Conservation (phyloP, 2,797 vertebrate species). For the Pangasius mekongensis region DNA sequence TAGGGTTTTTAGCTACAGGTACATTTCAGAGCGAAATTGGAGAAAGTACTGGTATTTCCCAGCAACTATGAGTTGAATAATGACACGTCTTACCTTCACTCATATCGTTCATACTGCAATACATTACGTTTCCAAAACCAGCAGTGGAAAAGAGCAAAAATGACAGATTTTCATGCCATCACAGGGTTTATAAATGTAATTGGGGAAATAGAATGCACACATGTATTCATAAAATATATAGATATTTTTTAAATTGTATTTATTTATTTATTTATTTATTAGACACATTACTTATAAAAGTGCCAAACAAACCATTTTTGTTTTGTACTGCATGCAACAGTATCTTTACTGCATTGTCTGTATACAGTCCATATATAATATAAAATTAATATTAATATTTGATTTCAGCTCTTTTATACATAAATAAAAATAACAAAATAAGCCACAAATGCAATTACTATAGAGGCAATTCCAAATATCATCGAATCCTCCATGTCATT, state of each 20-base stretch:
- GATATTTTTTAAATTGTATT: too few species aligned
- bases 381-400: background rate
- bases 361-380: background rate
- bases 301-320: background rate
- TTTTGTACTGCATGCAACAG: background rate
- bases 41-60: background rate
- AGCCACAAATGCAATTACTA: background rate
- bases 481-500: background rate
- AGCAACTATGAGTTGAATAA: background rate
- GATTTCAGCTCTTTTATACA: background rate
- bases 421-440: background rate
- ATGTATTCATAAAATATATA: too few species aligned
- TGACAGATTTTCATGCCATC: background rate
- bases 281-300: too few species aligned
- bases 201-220: background rate
- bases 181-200: background rate
- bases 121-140: background rate
- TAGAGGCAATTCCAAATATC: background rate
- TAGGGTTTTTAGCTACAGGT: background rate
- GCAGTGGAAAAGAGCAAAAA: background rate
- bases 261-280: too few species aligned
- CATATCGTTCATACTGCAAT: background rate
- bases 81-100: background rate
- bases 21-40: background rate
- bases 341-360: background rate